Conservation (phyloP, 2,797 vertebrate genomes). For the Allobates femoralis region DNA sequence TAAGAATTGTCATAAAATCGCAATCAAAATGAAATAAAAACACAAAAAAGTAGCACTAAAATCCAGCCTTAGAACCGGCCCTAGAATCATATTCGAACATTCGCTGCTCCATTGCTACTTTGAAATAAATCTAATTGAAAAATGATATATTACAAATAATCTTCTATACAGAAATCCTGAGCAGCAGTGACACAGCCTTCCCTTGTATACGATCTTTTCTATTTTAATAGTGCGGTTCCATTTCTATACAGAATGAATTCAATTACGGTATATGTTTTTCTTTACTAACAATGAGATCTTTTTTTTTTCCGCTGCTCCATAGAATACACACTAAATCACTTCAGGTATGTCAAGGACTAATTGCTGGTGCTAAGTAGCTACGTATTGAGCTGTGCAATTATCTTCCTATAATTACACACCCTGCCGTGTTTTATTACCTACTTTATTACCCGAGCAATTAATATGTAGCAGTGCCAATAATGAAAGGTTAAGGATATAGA, state of each 20-base stretch:
- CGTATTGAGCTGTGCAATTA: constrained; percentile 52
- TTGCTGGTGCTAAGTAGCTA: constrained; percentile 49
- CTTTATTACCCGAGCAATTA: constrained; percentile 61
- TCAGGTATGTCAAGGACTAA: constrained; percentile 56
- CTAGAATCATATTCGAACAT: neutral
- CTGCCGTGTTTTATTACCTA: constrained; percentile 44
- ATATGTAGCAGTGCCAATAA: constrained; percentile 50
- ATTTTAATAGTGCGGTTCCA: constrained; percentile 23
- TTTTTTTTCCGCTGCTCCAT: constrained; percentile 13
- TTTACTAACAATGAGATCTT: constrained; percentile 38
- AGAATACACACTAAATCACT: constrained; percentile 46
- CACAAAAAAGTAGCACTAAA: neutral
- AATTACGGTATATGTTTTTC: constrained; percentile 56
- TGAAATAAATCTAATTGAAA: constrained; percentile 26
- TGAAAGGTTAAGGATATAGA: constrained; percentile 58
- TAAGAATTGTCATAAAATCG: too few relatives aligned
- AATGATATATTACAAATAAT: constrained; percentile 18
- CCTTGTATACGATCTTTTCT: constrained; percentile 14
- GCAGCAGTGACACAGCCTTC: neutral
- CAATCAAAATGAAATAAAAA: too few relatives aligned
- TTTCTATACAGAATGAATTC: constrained; percentile 64
- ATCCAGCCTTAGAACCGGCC: neutral
- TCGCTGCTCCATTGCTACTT: neutral
- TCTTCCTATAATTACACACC: constrained; percentile 60
- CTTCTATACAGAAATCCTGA: neutral